Conservation (phyloP, 2,888 invertebrate genomes). For the Osmoderma eremita region DNA sequence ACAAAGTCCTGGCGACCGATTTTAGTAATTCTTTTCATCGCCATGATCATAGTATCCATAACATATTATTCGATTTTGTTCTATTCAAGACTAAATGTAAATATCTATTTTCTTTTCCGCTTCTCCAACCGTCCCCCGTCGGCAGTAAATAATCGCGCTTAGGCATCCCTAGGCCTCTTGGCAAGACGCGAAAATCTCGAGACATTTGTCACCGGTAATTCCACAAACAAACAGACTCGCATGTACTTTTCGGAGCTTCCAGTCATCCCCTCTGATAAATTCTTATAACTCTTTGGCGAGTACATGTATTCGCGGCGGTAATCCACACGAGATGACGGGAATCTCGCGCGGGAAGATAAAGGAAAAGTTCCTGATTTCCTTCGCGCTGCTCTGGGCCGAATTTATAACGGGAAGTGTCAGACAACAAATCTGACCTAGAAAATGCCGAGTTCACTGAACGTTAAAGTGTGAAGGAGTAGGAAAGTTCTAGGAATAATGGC, state of each 20-base stretch:
- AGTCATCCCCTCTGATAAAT: constrained; percentile 17
- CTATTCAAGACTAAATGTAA: not conserved
- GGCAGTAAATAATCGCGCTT: constrained; percentile 13
- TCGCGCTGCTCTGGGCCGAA: not conserved
- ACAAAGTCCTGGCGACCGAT: too few relatives aligned
- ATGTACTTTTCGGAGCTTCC: constrained; percentile 24
- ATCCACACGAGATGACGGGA: constrained; percentile 1
- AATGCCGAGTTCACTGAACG: constrained; percentile 25
- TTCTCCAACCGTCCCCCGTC: constrained; percentile 7
- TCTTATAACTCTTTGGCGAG: constrained; percentile 13
- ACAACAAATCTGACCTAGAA: constrained; percentile 26
- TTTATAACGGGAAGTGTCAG: constrained; percentile 1
- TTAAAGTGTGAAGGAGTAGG: constrained; percentile 24
- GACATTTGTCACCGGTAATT: constrained; percentile 27
- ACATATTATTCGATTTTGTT: not conserved
- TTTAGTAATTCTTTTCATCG: constrained; percentile 3
- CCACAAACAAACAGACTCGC: constrained; percentile 22
- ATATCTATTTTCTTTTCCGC: constrained; percentile 5
- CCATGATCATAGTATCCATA: not conserved
- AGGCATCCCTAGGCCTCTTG: not conserved
- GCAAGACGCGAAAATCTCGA: constrained; percentile 11
- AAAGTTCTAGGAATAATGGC: not conserved
- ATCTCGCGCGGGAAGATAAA: constrained; percentile 7
- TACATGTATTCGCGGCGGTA: not conserved
- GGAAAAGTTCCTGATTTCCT: not conserved